Base-by-base conservation (phyloP, 2,113 vertebrate species). In the Labeo rohita region DNA sequence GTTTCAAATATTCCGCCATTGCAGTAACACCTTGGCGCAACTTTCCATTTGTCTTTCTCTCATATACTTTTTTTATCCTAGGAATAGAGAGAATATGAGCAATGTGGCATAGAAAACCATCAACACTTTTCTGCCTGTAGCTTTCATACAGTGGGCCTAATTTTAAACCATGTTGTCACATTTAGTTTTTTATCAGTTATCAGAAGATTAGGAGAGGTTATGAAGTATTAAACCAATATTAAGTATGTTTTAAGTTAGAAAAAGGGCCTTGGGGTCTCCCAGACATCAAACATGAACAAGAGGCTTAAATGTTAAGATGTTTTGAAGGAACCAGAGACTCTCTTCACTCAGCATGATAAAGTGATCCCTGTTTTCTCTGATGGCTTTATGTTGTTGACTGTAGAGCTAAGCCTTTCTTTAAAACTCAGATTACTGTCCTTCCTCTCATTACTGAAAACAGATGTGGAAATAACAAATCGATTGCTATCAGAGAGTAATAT, bases 1-100 rank as follows among this genome's bases (percentile, higher is more conserved):
- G 34, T 43, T 70, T 89, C 45, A 83, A 75, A 89, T 86, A 39
- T 86, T 72, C 47, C 72, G 84, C 80, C 80, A 83, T 47, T 54
- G 65, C 4, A 87, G 68, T 43, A 85, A 83, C 87, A 75, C 68
- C 80, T 86, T 83, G 86, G 86, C 75, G 86, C 47, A 21, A 28
- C 66, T 66, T 52, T 59, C 36, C 8, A 59, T 74, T 11, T 74
- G 13, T 73, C 72, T 56, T 18, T 74, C 21, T 83, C 50, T 63
- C n/a, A 39, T 49, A 59, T 52, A 18, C 75, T n/a, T 21, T 2
- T 2, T 3, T 28, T 61, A 8, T 36, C 12, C 12, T 65, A 23
- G 36, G 15, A 79, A 16, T 63, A 0, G n/a, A 16, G 39, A 43
- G 11, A 63, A 63, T 63, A 80, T 50, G 50, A 13, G 45, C 23